Evolutionary conservation across 2,888 invertebrate genomes (phyloP).

Genomic region (Dryomyza anilis): DNA sequence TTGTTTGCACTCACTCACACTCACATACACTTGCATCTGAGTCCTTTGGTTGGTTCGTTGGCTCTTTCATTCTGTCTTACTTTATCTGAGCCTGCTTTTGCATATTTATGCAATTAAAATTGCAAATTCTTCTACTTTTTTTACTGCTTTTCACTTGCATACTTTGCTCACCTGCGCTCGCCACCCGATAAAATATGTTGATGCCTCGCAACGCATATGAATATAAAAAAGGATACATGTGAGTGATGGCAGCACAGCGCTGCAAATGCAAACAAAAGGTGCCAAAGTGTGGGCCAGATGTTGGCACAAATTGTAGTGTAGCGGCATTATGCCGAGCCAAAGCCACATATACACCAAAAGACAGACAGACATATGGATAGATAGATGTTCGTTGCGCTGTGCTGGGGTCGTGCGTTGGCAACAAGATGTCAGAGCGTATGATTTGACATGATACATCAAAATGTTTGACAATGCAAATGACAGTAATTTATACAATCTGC

Average conservation of each 20-base stretch:
- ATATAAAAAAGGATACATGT: neutral
- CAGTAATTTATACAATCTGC: constrained; percentile 8
- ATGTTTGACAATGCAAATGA: constrained; percentile 11
- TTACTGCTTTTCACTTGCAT: neutral
- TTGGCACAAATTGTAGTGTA: neutral
- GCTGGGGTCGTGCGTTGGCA: neutral
- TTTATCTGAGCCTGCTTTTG: constrained; percentile 7
- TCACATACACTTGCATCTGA: too few species aligned
- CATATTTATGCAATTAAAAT: constrained; percentile 25
- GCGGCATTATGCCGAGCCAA: neutral
- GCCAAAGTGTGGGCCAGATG: too few species aligned
- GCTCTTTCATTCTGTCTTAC: neutral
- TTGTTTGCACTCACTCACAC: too few species aligned
- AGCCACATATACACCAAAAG: neutral
- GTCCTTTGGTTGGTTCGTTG: too few species aligned
- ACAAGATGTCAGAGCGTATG: constrained; percentile 6
- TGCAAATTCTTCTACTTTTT: constrained; percentile 11
- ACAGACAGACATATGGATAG: neutral
- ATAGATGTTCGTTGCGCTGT: neutral
- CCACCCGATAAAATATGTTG: too few species aligned
- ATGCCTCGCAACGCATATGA: neutral
- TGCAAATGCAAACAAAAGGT: neutral
- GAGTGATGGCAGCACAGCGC: neutral
- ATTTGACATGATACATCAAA: constrained; percentile 15
- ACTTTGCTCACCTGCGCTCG: neutral